A percentile compares a stretch with the other conserved stretches of the same genome.
These are phyloP conservation scores for Coremacera marginata DNA, from an alignment of 2,888 invertebrate species.

Conservation along the genomic window DNA sequence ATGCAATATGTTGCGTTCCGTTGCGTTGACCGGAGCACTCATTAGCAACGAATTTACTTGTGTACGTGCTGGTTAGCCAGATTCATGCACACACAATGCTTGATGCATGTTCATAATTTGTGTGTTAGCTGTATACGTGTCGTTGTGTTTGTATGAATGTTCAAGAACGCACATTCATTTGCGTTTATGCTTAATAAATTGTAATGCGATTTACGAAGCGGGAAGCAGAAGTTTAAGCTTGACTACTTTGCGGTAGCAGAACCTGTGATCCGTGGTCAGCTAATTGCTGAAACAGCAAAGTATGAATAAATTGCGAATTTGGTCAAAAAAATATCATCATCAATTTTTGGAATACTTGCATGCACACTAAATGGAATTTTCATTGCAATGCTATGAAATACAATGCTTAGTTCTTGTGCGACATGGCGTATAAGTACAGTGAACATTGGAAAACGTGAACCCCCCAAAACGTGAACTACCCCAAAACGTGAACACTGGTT, in stretches of 20 bases:
- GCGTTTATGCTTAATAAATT: constrained; percentile 38
- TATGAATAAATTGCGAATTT: background rate
- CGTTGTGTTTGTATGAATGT: constrained; percentile 22
- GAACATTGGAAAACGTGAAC: too few species aligned
- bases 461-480: too few species aligned
- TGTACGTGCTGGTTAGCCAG: background rate
- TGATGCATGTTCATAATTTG: background rate
- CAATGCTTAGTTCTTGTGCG: background rate
- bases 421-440: background rate
- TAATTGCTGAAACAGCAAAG: background rate
- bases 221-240: constrained; percentile 1
- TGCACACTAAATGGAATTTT: background rate
- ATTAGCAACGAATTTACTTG: constrained; percentile 26
- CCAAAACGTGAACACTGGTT: too few species aligned
- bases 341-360: background rate
- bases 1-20: background rate
- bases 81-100: background rate
- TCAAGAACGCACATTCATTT: constrained; percentile 11
- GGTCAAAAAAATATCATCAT: background rate
- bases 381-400: background rate
- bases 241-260: background rate
- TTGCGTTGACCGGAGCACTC: background rate
- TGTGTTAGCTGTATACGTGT: background rate
- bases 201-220: constrained; percentile 31
- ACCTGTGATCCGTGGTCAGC: background rate